A percentile compares a stretch with the other conserved stretches of the same genome.
Conservation (phyloP, 2,888 invertebrate species). For the Polyommatus icarus region DNA sequence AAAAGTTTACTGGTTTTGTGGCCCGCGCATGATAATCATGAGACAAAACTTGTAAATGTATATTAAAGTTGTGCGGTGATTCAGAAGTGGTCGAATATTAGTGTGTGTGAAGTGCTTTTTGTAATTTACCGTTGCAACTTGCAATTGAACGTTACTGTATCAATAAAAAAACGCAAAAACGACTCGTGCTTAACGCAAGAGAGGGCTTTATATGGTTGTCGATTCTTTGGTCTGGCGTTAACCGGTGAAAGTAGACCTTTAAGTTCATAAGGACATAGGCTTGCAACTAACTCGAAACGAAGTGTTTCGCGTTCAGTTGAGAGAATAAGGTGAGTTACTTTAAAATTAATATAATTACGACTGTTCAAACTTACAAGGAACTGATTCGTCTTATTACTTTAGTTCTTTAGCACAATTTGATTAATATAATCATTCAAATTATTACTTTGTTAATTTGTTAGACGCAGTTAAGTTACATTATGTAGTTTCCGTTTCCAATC, state of each 20-base stretch:
- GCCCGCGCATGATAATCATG: conserved; percentile 49
- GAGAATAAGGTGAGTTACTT: conserved; percentile 69
- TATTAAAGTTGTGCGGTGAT: conserved; percentile 62
- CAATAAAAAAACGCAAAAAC: conserved; percentile 69
- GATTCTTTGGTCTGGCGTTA: conserved; percentile 64
- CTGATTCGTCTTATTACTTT: not conserved
- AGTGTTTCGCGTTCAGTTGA: conserved; percentile 69
- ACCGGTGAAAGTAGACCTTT: conserved; percentile 78
- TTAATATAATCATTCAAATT: too few relatives aligned
- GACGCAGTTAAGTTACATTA: not conserved
- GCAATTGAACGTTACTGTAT: conserved; percentile 76
- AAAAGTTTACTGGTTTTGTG: conserved; percentile 69
- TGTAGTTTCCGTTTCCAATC: not conserved
- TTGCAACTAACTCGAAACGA: conserved; percentile 68
- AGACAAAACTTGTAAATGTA: conserved; percentile 54
- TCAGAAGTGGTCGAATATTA: conserved; percentile 47
- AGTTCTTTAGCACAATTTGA: too few relatives aligned
- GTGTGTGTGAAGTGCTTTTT: conserved; percentile 62
- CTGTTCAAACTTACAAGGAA: conserved; percentile 7
- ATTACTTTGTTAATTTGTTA: not conserved
- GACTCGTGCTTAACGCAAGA: conserved; percentile 63
- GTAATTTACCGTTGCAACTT: conserved; percentile 74
- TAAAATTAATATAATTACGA: conserved; percentile 41
- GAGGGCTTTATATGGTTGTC: conserved; percentile 72
- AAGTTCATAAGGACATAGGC: conserved; percentile 76